Conservation (phyloP, 1,140 invertebrate species). For the Hycleus phaleratus region DNA sequence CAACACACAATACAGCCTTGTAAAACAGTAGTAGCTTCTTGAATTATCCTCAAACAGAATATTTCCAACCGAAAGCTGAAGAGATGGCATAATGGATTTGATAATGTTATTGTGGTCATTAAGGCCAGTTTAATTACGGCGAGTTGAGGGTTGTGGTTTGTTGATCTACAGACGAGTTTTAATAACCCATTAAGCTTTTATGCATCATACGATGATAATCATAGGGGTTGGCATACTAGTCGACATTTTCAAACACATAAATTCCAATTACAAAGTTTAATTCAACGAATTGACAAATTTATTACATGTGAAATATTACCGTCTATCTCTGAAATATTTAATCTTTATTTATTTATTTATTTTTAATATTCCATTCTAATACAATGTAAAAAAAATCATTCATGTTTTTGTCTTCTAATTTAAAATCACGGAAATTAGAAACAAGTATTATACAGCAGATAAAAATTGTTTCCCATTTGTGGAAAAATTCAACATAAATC, state of each 20-base stretch:
- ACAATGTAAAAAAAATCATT: neutral
- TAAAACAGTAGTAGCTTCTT: constrained; percentile 1
- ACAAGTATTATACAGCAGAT: neutral
- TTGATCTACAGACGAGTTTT: constrained; percentile 25
- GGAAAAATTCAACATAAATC: constrained; percentile 2
- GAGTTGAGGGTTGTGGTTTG: constrained; percentile 22
- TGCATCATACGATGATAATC: constrained; percentile 8
- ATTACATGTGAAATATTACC: constrained; percentile 8
- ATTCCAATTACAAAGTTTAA: constrained; percentile 14
- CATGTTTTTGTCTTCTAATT: neutral
- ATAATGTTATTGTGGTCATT: constrained; percentile 28
- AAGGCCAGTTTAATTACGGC: constrained; percentile 25
- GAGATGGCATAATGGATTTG: constrained; percentile 24
- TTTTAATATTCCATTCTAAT: constrained; percentile 10
- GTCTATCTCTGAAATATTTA: constrained; percentile 3
- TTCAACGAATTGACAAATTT: constrained; percentile 14
- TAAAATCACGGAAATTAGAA: neutral
- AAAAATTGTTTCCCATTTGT: neutral
- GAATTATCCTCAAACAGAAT: constrained; percentile 7
- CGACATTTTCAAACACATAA: constrained; percentile 12
- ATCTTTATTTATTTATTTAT: constrained; percentile 1
- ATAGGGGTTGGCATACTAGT: constrained; percentile 5
- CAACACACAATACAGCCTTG: too few relatives aligned
- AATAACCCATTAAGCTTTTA: constrained; percentile 27
- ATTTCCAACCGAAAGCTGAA: constrained; percentile 1